Percentiles rank a stretch among this genome's conserved stretches.
phyloP scores from a whole-genome alignment of 2,888 invertebrate species.

The Oxytorus armatus region DNA sequence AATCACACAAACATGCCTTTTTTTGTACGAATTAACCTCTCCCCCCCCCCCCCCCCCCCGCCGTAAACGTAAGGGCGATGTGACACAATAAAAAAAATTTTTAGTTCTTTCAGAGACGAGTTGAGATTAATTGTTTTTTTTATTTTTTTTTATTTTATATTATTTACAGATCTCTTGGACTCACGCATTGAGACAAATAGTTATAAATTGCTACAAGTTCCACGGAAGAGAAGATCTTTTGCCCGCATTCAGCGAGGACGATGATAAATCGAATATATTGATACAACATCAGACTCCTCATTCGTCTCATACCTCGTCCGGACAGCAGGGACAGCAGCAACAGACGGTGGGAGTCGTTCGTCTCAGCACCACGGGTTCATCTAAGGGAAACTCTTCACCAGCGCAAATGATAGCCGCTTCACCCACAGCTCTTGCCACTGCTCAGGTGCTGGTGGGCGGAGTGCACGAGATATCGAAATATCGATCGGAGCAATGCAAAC shows the following conservation, averaged over 20 bases:
- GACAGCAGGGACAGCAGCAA: constrained; percentile 77
- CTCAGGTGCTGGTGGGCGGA: constrained; percentile 83
- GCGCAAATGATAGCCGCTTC: constrained; percentile 83
- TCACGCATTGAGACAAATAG: constrained; percentile 97
- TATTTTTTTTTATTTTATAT: constrained; percentile 25
- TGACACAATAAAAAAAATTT: too few relatives aligned
- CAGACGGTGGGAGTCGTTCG: constrained; percentile 84
- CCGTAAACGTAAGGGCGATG: too few relatives aligned
- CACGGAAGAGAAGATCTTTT: constrained; percentile 97
- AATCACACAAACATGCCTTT: too few relatives aligned
- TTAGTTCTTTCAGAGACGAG: too few relatives aligned
- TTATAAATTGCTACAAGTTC: constrained; percentile 99
- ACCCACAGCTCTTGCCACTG: constrained; percentile 83
- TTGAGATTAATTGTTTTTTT: too few relatives aligned
- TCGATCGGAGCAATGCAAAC: constrained; percentile 60
- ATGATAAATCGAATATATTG: constrained; percentile 89
- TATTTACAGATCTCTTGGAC: constrained; percentile 96
- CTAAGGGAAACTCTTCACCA: constrained; percentile 84
- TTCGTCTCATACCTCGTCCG: constrained; percentile 76
- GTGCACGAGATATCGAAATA: constrained; percentile 69
- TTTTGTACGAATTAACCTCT: too few relatives aligned
- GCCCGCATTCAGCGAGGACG: constrained; percentile 97
- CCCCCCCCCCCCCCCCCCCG: too few relatives aligned
- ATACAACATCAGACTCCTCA: constrained; percentile 85
- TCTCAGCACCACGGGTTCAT: constrained; percentile 82